These are phyloP conservation scores for Strix aluco DNA, from an alignment of 2,113 vertebrate genomes.

Conservation along the genomic window DNA sequence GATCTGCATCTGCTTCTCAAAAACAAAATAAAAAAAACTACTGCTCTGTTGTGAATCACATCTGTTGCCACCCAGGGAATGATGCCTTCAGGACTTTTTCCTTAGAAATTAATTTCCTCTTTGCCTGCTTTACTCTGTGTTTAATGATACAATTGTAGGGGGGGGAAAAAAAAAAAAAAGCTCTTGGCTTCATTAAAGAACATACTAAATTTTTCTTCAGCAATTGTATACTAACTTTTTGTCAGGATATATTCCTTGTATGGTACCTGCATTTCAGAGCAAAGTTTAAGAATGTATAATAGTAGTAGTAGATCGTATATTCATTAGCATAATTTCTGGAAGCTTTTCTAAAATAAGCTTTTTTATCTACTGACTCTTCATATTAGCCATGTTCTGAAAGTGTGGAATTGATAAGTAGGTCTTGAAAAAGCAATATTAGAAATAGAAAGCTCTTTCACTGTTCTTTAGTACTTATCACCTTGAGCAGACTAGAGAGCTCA, in stretches of 20 bases:
- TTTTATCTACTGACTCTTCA: neutral
- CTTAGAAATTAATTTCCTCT: slow-evolving; percentile 60
- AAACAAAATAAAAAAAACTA: neutral
- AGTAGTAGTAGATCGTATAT: neutral
- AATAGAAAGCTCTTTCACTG: neutral
- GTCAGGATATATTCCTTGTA: neutral
- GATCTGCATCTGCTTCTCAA: slow-evolving; percentile 40
- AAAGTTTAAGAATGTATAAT: neutral
- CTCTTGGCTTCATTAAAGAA: slow-evolving; percentile 8
- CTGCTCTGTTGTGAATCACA: slow-evolving; percentile 31
- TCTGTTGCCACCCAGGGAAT: slow-evolving; percentile 55
- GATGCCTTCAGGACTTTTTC: slow-evolving; percentile 59
- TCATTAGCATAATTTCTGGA: neutral
- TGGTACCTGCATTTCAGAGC: neutral
- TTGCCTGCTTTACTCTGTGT: slow-evolving; percentile 66
- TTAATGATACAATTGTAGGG: slow-evolving; percentile 49
- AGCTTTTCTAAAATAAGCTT: neutral
- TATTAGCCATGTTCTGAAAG: neutral
- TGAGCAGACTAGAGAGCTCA: neutral
- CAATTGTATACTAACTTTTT: neutral
- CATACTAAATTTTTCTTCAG: neutral
- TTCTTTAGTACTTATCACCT: neutral
- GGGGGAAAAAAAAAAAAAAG: neutral
- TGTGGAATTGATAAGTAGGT: neutral
- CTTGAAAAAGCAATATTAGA: neutral